Evolutionary conservation across 2,888 invertebrate species (phyloP), one percentile per base, ranked within the genome.

Genomic region (Tanypteryx hageni): DNA sequence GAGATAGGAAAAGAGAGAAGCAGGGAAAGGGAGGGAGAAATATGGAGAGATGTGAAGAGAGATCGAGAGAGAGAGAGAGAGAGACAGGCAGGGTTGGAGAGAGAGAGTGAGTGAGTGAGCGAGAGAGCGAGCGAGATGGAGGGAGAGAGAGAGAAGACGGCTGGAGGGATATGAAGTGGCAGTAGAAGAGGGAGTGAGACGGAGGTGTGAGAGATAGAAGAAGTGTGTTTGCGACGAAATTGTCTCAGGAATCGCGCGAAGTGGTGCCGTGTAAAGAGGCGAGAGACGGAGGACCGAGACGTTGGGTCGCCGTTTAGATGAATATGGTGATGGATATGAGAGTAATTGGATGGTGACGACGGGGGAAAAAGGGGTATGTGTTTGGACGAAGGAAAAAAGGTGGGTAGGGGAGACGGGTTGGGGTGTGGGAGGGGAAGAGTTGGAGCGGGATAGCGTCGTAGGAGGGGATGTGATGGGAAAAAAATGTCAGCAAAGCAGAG

Each of bases 221-320:
- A 44, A 5, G 44, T 44, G 5, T 44, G 44, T 44, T 44, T 44
- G 44, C 13, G 76, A 76, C 27, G 76, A 76, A 76, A 76, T 76
- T 76, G 76, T 76, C 76, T 76, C 76, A 76, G 76, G 76, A 76
- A 22, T 76, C 27, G 76, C 76, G 76, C 22, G 76, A n/a, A 68
- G 76, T 76, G 22, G n/a, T 1, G 76, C 76, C 76, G 76, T 76
- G 76, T 44, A 44, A 44, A 44, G 44, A 44, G 44, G 44, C 44
- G 44, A 44, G 44, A 5, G 76, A 76, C 18, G 68, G 68, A 22
- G 68, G 22, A 22, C 16, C 68, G 68, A 9, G 22, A 68, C 44
- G 44, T n/a, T 22, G 76, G 76, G 76, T 76, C 76, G 22, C 76
- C 22, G 76, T 76, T 44, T 76, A 76, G 76, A 76, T 27, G 76